These are phyloP conservation scores for Harmothoe impar DNA, from an alignment of 2,888 invertebrate species.

Conservation along the genomic window DNA sequence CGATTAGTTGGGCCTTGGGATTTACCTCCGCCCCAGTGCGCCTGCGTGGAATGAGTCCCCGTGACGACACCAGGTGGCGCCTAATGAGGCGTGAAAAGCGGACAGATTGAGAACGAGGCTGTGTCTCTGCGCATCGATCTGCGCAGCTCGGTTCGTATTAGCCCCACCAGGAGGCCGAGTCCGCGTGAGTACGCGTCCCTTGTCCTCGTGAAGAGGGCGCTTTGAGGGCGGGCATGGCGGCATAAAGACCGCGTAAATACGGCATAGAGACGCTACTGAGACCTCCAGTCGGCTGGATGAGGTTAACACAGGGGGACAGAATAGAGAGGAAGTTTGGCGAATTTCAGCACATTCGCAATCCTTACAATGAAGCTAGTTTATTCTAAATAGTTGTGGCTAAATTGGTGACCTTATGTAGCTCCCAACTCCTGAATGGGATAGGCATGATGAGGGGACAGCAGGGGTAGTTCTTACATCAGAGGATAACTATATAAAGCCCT, in stretches of 20 bases:
- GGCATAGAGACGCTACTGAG: not conserved
- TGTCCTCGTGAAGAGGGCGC: not conserved
- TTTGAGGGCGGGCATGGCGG: slow-evolving; percentile 20
- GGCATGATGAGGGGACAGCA: no score
- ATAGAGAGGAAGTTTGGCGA: not conserved
- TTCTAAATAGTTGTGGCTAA: not conserved
- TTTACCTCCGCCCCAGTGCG: slow-evolving; percentile 47
- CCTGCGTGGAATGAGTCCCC: slow-evolving; percentile 55
- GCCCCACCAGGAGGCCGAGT: not conserved
- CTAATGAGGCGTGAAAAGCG: slow-evolving; percentile 60
- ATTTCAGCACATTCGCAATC: not conserved
- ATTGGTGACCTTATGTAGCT: not conserved
- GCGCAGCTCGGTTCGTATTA: not conserved
- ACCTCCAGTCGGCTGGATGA: not conserved
- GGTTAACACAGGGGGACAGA: not conserved
- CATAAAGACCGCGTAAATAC: not conserved
- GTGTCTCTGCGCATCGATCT: slow-evolving; percentile 33
- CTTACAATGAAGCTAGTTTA: not conserved
- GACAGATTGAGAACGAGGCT: slow-evolving; percentile 57
- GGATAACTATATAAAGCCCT: no score
- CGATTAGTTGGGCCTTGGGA: slow-evolving; percentile 58
- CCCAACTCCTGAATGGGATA: no score
- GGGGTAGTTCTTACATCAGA: no score
- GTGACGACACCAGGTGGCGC: slow-evolving; percentile 60
- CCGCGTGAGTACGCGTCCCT: not conserved